Percentiles rank a stretch among this genome's conserved stretches.
Evolutionary conservation across 2,113 vertebrate species (phyloP).

Genomic region (Anser cygnoides): DNA sequence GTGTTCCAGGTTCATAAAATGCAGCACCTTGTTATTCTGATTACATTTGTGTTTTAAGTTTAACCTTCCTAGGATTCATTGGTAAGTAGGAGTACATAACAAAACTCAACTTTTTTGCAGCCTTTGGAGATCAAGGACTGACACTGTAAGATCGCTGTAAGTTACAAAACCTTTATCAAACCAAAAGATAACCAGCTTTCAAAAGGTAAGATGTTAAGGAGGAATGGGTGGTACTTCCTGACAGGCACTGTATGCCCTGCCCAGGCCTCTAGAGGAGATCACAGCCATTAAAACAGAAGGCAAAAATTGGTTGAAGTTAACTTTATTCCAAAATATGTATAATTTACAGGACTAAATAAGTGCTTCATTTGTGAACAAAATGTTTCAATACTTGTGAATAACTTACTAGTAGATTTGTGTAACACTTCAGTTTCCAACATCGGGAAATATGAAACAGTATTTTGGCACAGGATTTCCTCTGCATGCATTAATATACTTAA

Average conservation of each 20-base stretch:
- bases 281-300: constrained; percentile 43
- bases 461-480: constrained; percentile 44
- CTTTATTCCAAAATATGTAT: constrained; percentile 67
- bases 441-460: constrained; percentile 41
- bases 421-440: constrained; percentile 47
- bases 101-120: not conserved
- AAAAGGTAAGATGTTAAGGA: not conserved
- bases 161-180: not conserved
- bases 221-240: not conserved
- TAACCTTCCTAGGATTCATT: not conserved
- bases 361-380: constrained; percentile 62
- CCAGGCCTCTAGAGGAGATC: not conserved
- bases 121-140: not conserved
- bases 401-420: constrained; percentile 45
- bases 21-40: not conserved
- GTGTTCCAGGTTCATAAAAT: not conserved
- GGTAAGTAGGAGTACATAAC: not conserved
- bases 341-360: constrained; percentile 57
- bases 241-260: not conserved
- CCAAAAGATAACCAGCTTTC: not conserved
- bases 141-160: not conserved
- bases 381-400: constrained; percentile 22
- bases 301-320: constrained; percentile 37
- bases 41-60: not conserved
- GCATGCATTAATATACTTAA: constrained; percentile 60